Percentiles rank a stretch among this genome's conserved stretches.
Evolutionary conservation across 2,797 vertebrate genomes (phyloP).

Genomic region (Amniataba percoides): DNA sequence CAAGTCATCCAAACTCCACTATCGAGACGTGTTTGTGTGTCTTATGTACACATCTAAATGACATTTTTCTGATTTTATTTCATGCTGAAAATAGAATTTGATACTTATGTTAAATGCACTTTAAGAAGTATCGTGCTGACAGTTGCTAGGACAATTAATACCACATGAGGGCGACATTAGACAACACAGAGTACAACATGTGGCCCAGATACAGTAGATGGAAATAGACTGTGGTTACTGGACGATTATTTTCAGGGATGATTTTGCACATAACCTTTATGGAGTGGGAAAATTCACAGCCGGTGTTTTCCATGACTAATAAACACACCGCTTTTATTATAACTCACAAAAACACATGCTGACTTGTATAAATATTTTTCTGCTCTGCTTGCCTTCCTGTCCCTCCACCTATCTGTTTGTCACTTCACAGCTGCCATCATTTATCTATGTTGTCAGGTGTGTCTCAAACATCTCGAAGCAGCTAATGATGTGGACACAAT

Average conservation of each 20-base stretch:
- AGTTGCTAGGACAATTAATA: not conserved
- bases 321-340: not conserved
- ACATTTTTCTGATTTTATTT: not conserved
- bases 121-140: not conserved
- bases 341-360: not conserved
- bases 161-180: constrained; percentile 63
- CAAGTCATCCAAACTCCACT: not conserved
- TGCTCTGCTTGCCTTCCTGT: not conserved
- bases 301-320: constrained; percentile 17
- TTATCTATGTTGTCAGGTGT: not conserved
- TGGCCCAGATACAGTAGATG: constrained; percentile 13
- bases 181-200: constrained; percentile 9
- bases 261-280: constrained; percentile 6
- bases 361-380: not conserved
- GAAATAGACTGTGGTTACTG: constrained; percentile 4
- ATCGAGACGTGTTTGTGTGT: not conserved
- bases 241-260: constrained; percentile 8
- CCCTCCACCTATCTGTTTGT: constrained; percentile 3
- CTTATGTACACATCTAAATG: not conserved
- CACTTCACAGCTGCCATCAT: not conserved
- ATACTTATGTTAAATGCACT: not conserved
- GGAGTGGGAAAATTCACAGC: not conserved
- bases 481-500: constrained; percentile 5
- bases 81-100: too few relatives aligned
- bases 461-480: not conserved